These are phyloP conservation scores for Pelmatolapia mariae DNA, from an alignment of 2,113 vertebrate species.

Conservation along the genomic window DNA sequence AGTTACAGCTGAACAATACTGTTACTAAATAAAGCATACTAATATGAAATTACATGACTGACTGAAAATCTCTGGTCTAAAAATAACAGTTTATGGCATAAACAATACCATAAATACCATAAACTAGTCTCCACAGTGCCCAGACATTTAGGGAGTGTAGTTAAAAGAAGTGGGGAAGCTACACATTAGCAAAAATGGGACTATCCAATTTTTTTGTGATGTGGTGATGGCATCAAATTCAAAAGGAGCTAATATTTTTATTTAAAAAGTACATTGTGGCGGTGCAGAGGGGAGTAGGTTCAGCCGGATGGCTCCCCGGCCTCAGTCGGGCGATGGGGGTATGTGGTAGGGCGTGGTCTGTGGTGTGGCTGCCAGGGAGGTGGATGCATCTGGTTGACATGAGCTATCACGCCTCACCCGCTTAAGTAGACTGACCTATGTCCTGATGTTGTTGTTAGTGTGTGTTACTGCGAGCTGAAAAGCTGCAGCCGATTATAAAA, in stretches of 20 bases:
- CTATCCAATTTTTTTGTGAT: background rate
- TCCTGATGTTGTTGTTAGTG: background rate
- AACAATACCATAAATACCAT: background rate
- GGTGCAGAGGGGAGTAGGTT: rapidly evolving
- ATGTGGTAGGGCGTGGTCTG: background rate
- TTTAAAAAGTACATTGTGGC: background rate
- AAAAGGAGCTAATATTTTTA: background rate
- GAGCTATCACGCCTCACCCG: background rate
- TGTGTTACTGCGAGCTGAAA: background rate
- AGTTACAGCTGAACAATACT: background rate
- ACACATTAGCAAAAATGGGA: background rate
- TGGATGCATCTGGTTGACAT: rapidly evolving
- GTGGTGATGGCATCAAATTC: background rate
- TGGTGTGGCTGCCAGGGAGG: background rate
- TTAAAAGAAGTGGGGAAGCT: background rate
- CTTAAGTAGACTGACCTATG: background rate
- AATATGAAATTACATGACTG: background rate
- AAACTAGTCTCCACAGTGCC: background rate
- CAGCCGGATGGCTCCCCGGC: rapidly evolving
- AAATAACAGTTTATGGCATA: background rate
- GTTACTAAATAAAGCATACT: background rate
- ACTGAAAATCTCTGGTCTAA: background rate
- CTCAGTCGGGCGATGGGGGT: background rate
- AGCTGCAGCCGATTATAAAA: background rate
- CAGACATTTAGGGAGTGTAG: background rate